Base-by-base conservation (phyloP, 2,888 invertebrate species). In the Oligia latruncula region DNA sequence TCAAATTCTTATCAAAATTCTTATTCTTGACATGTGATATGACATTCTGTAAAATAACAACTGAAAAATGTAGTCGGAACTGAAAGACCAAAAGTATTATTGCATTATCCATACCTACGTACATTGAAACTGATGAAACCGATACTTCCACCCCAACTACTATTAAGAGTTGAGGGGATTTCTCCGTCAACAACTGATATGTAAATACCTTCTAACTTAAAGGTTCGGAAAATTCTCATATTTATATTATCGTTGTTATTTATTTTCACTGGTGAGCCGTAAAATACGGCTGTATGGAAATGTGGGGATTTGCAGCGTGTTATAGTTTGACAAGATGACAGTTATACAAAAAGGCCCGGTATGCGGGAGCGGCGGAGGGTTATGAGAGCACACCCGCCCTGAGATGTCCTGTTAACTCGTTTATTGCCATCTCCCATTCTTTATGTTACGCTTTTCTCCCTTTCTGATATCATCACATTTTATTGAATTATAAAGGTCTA, bases 241-340 rank as follows among this genome's bases (percentile, higher is more conserved):
- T 95, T 95, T 95, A 95, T 96, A 95, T 94, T 95, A 95, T 95
- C 92, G 95, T 93, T 93, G 95, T 95, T 96, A 96, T 96, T 96
- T 96, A 96, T 96, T 96, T 96, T 95, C 95, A 95, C 94, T 93
- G 92, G 93, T 93, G 95, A 94, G 93, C 94, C 95, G 94, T 95
- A 95, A 96, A 96, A 95, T 96, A 95, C 96, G 93, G 93, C 92
- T 92, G 94, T 94, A 96, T 96, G 96, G 96, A 95, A 96, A 96
- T 96, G 91, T 89, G 92, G 93, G 96, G 96, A 95, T 96, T 96
- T 95, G 90, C 91, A 91, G 89, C 92, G 95, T 93, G 92, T 92
- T 93, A 93, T 94, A 94, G 94, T 96, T 95, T 96, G 96, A 97
- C 96, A 96, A 94, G 95, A 93, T 96, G 96, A 96, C 96, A 96